Evolutionary conservation across 2,888 invertebrate genomes (phyloP), one percentile per base, ranked within the genome.

Genomic region (Oconnorella tubifera): DNA sequence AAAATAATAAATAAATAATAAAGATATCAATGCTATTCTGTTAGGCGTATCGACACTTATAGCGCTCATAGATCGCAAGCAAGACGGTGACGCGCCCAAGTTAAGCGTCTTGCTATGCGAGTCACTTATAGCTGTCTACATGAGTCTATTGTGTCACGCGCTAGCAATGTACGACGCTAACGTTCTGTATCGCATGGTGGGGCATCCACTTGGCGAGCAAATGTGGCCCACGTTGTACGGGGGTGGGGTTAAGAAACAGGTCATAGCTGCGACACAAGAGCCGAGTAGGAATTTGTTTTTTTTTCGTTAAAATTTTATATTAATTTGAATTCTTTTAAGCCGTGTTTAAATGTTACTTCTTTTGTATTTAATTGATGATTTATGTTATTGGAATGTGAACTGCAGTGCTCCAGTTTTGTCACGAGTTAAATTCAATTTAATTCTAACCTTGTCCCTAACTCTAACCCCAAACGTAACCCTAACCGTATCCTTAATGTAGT

Each of bases 41-140:
- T 3, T 72, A 85, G 96, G 98, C 14, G 97, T 98, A 0, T 92
- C 95, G 0, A 92, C 92, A 65, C 85, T 99, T 50, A 87, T 96
- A 31, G 92, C 95, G 0, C 84, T 99, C 51, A 84, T 99, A 3
- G 90, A 92, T 0, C 86, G 95, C 28, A 97, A 97, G 74, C 92
- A 94, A 72, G 98, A 99, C 77, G 93, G 94, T 76, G 92, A 92
- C 76, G 89, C 93, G 1, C 98, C 98, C 0, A 89, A 92, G 68
- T 85, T 99, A 58, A 91, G 91, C 72, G 90, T 97, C 29, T 84
- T 99, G 10, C 85, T 99, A 27, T 90, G 92, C 63, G 98, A 99
- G 82, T 89, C 94, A 0, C 94, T 96, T 82, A 89, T 94, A 27
- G 91, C 95, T 0, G 92, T 97, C 3, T 97, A 90, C 81, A 87